Evolutionary conservation across 2,888 invertebrate species (phyloP), one percentile per base, ranked within the genome.

Genomic region (Norana najaformis): DNA sequence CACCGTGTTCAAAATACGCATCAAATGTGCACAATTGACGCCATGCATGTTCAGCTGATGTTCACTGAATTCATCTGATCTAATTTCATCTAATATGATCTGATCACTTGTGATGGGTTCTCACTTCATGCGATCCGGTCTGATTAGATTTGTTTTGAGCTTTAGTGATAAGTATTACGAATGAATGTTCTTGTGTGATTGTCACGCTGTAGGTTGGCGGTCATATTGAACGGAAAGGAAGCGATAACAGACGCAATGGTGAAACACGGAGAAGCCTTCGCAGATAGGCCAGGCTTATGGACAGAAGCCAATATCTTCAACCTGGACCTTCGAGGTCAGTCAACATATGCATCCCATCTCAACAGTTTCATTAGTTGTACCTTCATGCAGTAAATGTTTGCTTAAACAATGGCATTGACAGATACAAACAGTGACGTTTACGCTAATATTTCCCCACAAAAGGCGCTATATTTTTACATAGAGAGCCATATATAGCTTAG

Each of bases 151-250:
- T 8, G 0, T 69, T n/a, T 8, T n/a, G 30, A 16, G n/a, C 69
- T 13, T n/a, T 8, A 69, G n/a, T n/a, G 69, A n/a, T 69, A n/a
- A n/a, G n/a, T 8, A 69, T n/a, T 69, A 69, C 8, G 69, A 69
- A n/a, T 69, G 69, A 69, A 69, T 69, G 69, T 69, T 69, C 69
- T n/a, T 69, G 16, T 1, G 8, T n/a, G 69, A 69, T 69, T n/a
- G 8, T 85, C 0, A 20, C 20, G 20, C 23, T 85, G 20, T 34
- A 82, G 85, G 37, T 23, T 85, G 18, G 36, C 85, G 39, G 83
- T 89, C 20, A 83, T 89, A 34, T 14, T 89, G 34, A 89, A 89
- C 18, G 89, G 89, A 83, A 89, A n/a, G 18, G 83, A 85, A 11
- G 89, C 89, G 30, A 83, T 89, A 30, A 5, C 34, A 2, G 89